These are phyloP conservation scores for Paragorgia papillata DNA, from an alignment of 92 coral and sea anemone genomes.

Conservation along the genomic window DNA sequence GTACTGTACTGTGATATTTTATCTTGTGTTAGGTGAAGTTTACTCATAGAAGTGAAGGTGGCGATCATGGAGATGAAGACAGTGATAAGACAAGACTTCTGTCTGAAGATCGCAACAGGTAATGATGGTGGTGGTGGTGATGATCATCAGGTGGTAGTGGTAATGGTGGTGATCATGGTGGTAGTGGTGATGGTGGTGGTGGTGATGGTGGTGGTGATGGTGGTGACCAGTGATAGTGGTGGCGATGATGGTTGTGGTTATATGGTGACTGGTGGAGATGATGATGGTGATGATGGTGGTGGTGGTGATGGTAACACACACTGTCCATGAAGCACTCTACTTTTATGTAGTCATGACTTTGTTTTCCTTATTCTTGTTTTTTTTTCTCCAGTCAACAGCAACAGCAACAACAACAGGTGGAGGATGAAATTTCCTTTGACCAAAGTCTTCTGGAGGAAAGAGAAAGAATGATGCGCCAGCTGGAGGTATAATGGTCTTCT, in stretches of 20 bases:
- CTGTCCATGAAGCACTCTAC: background rate
- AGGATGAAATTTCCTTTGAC: slow-evolving; percentile 76
- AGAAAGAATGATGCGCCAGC: slow-evolving; percentile 79
- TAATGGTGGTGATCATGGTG: no score
- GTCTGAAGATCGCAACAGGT: slow-evolving; percentile 30
- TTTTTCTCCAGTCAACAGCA: slow-evolving; percentile 64
- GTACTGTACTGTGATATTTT: no score
- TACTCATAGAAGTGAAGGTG: slow-evolving; percentile 10
- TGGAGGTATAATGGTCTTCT: slow-evolving; percentile 63
- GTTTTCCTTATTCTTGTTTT: background rate
- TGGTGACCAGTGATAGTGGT: no score
- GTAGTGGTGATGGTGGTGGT: no score
- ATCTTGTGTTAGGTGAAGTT: slow-evolving; percentile 17
- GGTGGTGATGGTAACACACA: background rate
- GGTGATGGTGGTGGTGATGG: no score
- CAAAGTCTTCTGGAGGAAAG: slow-evolving; percentile 80
- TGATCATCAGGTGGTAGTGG: no score
- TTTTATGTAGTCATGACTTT: background rate
- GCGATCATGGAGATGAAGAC: background rate
- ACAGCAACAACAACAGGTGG: slow-evolving; percentile 75
- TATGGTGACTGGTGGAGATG: no score
- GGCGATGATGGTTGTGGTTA: no score
- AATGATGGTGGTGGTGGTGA: no score
- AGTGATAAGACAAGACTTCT: slow-evolving; percentile 32
- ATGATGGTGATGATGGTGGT: no score